Evolutionary conservation across 2,888 invertebrate species (phyloP), one percentile per base, ranked within the genome.

Genomic region (Antitype chi): DNA sequence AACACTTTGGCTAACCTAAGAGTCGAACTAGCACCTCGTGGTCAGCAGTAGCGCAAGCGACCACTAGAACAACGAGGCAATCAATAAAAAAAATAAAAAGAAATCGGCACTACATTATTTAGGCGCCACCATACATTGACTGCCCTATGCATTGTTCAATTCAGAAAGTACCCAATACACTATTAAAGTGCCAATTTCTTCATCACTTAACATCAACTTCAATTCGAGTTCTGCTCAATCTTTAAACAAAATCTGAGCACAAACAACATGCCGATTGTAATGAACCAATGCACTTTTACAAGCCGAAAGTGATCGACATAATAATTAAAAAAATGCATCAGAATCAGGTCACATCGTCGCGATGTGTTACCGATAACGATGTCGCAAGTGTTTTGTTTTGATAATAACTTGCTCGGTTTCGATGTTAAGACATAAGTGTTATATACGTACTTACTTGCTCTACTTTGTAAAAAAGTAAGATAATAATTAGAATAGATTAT

Each of bases 261-360:
- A 68, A 64, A 17, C 17, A 7, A 53, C 52, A 64, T 52, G 15
- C 43, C 28, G 7, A 28, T 62, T 25, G 17, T 49, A 68, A 38
- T 60, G 3, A 60, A 55, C 38, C 75, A 80, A 62, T 52, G 20
- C 23, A 66, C 1, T 68, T 63, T 63, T 47, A 32, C 23, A 25
- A 15, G 25, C 23, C 25, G 8, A 81, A 77, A 81, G 25, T 73
- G 52, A 81, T 67, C 55, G 69, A 81, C 52, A 62, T 52, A 53
- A 78, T 73, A 73, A 73, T 67, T 80, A 67, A 43, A 81, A 55
- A 81, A 81, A 70, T 72, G 72, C 77, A 55, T 64, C 52, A 38
- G 38, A 76, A 76, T 57, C 70, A 49, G 80, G 73, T 74, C 71
- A 74, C 59, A 57, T 60, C 55, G n/a, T 60, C 55, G n/a, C 63